These are phyloP conservation scores for Crotalus horridus DNA, from an alignment of 2,113 vertebrate genomes.

Conservation along the genomic window DNA sequence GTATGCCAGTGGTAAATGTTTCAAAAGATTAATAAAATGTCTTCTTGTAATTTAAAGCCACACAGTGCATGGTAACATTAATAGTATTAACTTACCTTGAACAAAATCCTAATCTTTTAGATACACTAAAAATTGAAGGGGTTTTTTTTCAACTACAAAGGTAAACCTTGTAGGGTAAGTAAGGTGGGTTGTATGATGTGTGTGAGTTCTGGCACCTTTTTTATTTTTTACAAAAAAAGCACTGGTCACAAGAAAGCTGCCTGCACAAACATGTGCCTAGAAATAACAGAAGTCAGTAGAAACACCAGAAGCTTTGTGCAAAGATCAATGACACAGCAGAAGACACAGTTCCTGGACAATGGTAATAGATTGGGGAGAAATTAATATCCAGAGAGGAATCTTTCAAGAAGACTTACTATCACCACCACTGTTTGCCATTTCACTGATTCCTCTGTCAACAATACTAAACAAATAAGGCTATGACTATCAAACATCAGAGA, in stretches of 20 bases:
- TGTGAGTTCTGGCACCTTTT: no score
- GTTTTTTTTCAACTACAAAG: no score
- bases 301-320: background rate
- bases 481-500: background rate
- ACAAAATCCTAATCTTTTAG: no score
- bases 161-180: no score
- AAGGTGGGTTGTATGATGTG: no score
- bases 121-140: no score
- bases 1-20: no score
- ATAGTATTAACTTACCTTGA: no score
- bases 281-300: background rate
- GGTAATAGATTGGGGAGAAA: background rate
- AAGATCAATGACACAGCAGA: background rate
- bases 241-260: background rate
- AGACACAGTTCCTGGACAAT: background rate
- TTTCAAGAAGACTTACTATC: background rate
- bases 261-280: background rate
- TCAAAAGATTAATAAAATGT: no score
- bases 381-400: background rate
- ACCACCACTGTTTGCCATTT: background rate
- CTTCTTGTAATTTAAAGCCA: no score
- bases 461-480: background rate
- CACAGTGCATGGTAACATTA: no score
- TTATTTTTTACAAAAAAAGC: no score
- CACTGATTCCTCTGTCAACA: background rate